These are phyloP conservation scores for Sitophilus oryzae DNA, from an alignment of 1,140 invertebrate species.

Conservation along the genomic window DNA sequence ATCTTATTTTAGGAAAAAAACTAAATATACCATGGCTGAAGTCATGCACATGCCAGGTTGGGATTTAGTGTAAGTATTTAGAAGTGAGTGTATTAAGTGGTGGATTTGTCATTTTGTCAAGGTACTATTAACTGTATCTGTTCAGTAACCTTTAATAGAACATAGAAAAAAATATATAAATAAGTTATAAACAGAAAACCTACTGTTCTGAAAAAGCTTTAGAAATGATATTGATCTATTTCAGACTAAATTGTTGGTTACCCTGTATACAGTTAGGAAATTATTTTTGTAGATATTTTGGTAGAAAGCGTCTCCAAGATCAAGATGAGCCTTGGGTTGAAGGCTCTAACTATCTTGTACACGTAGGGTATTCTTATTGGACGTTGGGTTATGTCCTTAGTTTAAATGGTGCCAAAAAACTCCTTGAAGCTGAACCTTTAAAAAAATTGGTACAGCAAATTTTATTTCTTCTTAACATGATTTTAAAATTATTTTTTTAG, in stretches of 20 bases:
- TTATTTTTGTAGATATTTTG: slow-evolving; percentile 68
- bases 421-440: slow-evolving; percentile 75
- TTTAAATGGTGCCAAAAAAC: slow-evolving; percentile 63
- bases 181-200: too few species aligned
- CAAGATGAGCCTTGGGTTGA: slow-evolving; percentile 60
- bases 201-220: too few species aligned
- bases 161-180: too few species aligned
- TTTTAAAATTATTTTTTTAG: too few species aligned
- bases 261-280: too few species aligned
- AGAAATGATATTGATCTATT: too few species aligned
- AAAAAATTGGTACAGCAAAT: slow-evolving; percentile 58
- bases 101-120: too few species aligned
- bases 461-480: too few species aligned
- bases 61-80: slow-evolving; percentile 81
- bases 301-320: slow-evolving; percentile 75
- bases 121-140: too few species aligned
- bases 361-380: slow-evolving; percentile 95
- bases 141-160: too few species aligned
- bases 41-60: slow-evolving; percentile 62
- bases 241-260: too few species aligned
- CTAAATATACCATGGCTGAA: slow-evolving; percentile 66
- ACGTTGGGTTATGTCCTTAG: slow-evolving; percentile 75
- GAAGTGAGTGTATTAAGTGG: too few species aligned
- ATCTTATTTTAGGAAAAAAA: slow-evolving; percentile 71
- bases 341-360: slow-evolving; percentile 65